Conservation (phyloP, 2,113 vertebrate species). For the Crotalus viridis region DNA sequence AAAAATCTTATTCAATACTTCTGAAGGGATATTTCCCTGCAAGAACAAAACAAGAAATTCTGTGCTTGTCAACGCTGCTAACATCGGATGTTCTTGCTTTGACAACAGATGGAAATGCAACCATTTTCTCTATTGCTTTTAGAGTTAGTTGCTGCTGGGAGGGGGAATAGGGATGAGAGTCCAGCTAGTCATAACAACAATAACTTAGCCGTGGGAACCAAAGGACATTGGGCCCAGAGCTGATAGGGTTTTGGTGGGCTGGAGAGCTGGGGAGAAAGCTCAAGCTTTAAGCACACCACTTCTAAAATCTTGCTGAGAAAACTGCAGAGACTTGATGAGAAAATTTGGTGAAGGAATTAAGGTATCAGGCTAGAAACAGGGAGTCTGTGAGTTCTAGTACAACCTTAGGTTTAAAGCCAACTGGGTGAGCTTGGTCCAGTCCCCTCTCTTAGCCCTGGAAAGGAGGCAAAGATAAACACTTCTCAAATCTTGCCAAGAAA, state of each 20-base stretch:
- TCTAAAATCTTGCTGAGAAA: background rate
- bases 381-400: background rate
- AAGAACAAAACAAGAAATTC: background rate
- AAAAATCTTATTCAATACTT: background rate
- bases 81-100: too few species aligned
- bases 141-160: too few species aligned
- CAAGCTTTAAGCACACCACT: background rate
- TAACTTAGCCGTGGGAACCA: too few species aligned
- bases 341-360: background rate
- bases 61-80: background rate
- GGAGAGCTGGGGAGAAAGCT: too few species aligned
- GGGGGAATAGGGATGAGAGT: too few species aligned
- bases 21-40: background rate
- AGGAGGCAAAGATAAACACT: background rate
- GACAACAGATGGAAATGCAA: too few species aligned
- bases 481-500: background rate
- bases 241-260: too few species aligned
- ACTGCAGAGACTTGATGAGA: background rate
- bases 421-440: background rate
- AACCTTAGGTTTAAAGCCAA: background rate
- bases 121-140: too few species aligned
- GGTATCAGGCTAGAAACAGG: background rate
- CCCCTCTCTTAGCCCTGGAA: background rate
- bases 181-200: too few species aligned
- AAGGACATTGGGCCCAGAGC: too few species aligned